A percentile compares a stretch with the other conserved stretches of the same genome.
These are phyloP conservation scores for Protomyctophum bolini DNA, from an alignment of 2,113 vertebrate species.

Conservation along the genomic window DNA sequence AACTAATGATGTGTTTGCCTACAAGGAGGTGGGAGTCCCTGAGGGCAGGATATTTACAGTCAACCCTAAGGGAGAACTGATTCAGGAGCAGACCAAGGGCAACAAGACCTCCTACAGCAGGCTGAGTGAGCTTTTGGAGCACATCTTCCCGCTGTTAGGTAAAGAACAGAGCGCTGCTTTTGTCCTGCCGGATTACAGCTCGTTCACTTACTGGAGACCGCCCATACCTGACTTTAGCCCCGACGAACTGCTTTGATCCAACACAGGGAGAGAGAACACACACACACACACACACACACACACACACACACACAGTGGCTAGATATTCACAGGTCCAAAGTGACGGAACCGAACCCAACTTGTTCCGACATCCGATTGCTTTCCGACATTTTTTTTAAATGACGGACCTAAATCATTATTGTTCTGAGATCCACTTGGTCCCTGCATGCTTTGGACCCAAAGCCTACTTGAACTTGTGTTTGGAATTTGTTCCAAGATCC, in stretches of 20 bases:
- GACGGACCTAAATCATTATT: too few species aligned
- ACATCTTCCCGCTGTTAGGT: slow-evolving; percentile 91
- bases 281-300: slow-evolving; percentile 1
- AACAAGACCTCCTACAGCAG: slow-evolving; percentile 98
- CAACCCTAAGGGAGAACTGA: slow-evolving; percentile 97
- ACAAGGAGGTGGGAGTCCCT: slow-evolving; percentile 95
- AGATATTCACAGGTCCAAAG: too few species aligned
- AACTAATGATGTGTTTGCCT: slow-evolving; percentile 94
- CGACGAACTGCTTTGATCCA: slow-evolving; percentile 85
- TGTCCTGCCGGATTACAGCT: slow-evolving; percentile 91
- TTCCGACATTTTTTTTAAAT: too few species aligned
- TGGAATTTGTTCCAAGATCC: too few species aligned
- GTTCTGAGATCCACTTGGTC: too few species aligned
- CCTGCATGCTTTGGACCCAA: too few species aligned
- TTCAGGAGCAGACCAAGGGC: slow-evolving; percentile 95
- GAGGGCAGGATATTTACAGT: slow-evolving; percentile 96
- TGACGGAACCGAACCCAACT: too few species aligned
- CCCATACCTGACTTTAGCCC: slow-evolving; percentile 86
- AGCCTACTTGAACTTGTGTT: too few species aligned
- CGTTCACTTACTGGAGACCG: slow-evolving; percentile 96
- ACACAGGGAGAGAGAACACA: slow-evolving; percentile 10
- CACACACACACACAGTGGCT: not conserved
- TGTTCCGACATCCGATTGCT: too few species aligned
- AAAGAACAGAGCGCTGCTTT: slow-evolving; percentile 96
- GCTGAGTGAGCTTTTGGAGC: slow-evolving; percentile 95